Conservation (phyloP, 2,113 vertebrate species). For the Verasper variegatus region DNA sequence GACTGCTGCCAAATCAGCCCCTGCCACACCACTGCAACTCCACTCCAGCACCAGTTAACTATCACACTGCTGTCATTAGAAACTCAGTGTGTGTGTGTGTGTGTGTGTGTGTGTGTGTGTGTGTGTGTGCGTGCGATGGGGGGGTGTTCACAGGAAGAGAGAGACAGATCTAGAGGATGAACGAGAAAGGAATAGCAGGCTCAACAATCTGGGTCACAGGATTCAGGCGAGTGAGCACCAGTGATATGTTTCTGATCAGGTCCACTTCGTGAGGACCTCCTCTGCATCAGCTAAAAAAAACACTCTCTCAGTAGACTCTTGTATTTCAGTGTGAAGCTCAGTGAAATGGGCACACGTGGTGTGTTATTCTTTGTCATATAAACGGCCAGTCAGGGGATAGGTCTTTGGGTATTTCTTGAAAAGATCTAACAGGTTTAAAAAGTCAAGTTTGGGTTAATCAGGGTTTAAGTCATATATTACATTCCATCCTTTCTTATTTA, state of each 20-base stretch:
- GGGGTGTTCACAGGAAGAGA: not conserved
- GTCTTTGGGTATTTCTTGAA: not conserved
- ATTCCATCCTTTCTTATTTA: not conserved
- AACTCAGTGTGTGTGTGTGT: slow-evolving; percentile 37
- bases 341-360: not conserved
- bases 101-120: slow-evolving; percentile 1
- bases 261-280: slow-evolving; percentile 44
- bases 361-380: not conserved
- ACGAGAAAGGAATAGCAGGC: slow-evolving; percentile 51
- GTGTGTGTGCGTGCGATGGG: slow-evolving; percentile 20
- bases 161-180: slow-evolving; percentile 43
- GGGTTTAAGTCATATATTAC: slow-evolving; percentile 1
- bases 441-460: slow-evolving; percentile 10
- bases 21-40: slow-evolving; percentile 63
- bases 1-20: slow-evolving; percentile 78
- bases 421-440: slow-evolving; percentile 7
- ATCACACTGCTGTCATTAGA: slow-evolving; percentile 79
- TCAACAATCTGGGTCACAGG: slow-evolving; percentile 64
- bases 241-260: slow-evolving; percentile 71
- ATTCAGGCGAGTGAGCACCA: slow-evolving; percentile 63
- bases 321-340: slow-evolving; percentile 8
- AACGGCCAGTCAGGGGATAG: not conserved
- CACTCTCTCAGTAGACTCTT: slow-evolving; percentile 3
- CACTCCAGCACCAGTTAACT: slow-evolving; percentile 76
- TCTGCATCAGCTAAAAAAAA: not conserved